Percentiles rank a stretch among this genome's conserved stretches.
These are phyloP conservation scores for Brachylomia viminalis DNA, from an alignment of 2,888 invertebrate species.

Conservation along the genomic window DNA sequence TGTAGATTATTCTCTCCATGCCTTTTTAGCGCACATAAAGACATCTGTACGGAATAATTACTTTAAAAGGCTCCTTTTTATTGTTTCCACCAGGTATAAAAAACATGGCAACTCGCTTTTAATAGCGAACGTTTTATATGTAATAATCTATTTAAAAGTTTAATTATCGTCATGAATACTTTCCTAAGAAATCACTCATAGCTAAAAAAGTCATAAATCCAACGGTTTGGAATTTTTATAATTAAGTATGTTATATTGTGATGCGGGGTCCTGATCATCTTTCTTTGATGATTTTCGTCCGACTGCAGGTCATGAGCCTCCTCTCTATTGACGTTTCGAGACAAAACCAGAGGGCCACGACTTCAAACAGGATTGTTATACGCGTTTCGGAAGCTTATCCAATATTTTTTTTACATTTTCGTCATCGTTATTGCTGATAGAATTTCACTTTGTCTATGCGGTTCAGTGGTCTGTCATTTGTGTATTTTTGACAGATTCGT, in stretches of 20 bases:
- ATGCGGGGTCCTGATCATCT: neutral
- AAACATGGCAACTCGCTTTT: neutral
- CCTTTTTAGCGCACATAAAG: slow-evolving; percentile 23
- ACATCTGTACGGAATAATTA: slow-evolving; percentile 28
- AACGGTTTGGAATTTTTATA: neutral
- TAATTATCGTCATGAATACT: neutral
- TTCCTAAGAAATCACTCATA: neutral
- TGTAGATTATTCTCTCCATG: neutral
- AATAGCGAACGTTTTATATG: neutral
- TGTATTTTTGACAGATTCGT: too few species aligned
- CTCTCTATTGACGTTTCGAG: too few species aligned
- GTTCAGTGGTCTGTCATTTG: too few species aligned
- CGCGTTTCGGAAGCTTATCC: too few species aligned
- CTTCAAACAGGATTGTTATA: too few species aligned
- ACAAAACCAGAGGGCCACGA: too few species aligned
- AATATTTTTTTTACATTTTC: too few species aligned
- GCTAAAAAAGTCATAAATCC: neutral
- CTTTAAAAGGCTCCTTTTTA: neutral
- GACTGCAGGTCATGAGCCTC: too few species aligned
- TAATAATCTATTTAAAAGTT: neutral
- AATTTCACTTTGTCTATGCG: too few species aligned
- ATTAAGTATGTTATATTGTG: neutral
- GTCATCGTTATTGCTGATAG: too few species aligned
- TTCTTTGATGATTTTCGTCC: neutral
- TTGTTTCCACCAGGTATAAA: neutral